Evolutionary conservation across 2,113 vertebrate species (phyloP).

Genomic region (Empidonax traillii): DNA sequence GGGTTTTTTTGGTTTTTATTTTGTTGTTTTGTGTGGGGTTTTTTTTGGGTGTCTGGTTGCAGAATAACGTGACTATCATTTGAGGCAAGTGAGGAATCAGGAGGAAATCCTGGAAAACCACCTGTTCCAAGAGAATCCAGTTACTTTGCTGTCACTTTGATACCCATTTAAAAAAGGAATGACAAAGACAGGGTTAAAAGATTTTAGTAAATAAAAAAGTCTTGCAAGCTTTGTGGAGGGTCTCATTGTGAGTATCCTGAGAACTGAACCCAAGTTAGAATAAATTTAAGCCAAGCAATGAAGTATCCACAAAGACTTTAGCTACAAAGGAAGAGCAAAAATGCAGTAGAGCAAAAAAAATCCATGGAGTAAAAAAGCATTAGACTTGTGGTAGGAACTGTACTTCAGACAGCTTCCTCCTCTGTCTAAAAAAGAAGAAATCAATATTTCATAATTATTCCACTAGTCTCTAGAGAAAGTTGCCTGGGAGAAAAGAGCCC

Average conservation of each 20-base stretch:
- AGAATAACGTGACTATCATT: neutral
- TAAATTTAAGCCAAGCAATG: neutral
- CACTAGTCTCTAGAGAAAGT: neutral
- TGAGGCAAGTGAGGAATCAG: neutral
- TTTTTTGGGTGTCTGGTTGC: neutral
- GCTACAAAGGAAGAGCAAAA: neutral
- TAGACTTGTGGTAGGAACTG: neutral
- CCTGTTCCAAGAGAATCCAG: neutral
- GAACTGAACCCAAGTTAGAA: neutral
- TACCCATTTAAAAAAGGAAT: neutral
- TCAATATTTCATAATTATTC: neutral
- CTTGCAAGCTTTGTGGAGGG: neutral
- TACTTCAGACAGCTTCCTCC: neutral
- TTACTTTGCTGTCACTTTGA: neutral
- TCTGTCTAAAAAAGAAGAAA: neutral
- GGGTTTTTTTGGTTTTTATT: neutral
- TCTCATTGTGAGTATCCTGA: neutral
- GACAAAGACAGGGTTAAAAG: neutral
- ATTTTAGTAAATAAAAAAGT: neutral
- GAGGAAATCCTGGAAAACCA: neutral
- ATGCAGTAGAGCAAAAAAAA: neutral
- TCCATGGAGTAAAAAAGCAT: neutral
- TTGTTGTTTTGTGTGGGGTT: neutral
- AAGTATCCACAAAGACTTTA: neutral
- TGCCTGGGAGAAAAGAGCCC: neutral